Base-by-base conservation (phyloP, 2,113 vertebrate species). In the Zosterops japonicus region DNA sequence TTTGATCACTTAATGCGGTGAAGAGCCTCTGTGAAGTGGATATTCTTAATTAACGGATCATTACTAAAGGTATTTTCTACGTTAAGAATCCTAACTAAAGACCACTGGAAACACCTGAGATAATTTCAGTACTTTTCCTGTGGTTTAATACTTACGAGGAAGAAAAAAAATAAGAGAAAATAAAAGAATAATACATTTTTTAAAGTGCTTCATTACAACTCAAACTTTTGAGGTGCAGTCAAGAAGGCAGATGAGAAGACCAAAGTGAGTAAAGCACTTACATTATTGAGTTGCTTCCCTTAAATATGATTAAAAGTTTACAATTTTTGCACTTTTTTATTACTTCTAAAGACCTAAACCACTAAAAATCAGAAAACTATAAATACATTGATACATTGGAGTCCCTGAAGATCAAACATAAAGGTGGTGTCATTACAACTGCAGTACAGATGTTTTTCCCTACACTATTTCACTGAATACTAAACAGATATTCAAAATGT, bases 391-490 rank as follows among this genome's bases (percentile, higher is more conserved):
- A 80, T 89, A 85, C 61, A 78, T 14, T 83, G 64, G 53, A 81
- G 90, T 94, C 63, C 46, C 65, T 75, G 41, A 56, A 93, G 31
- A 94, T 79, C 53, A 83, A 78, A 92, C 14, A 5, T 7, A 57
- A 96, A 97, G 88, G 88, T 94, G 80, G 80, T 92, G 65, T 89
- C 59, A 90, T 25, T 96, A 94, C 87, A 97, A 96, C 90, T 97
- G 94, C 47, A 88, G 65, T 95, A 87, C 94, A 97, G 96, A 96
- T 95, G 89, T 22, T 91, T 89, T 86, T 90, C 91, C 87, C 95
- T 90, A 89, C 49, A 76, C 49, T 88, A 46, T 88, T 94, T 92
- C 79, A 82, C 53, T 94, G 72, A 86, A 80, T 77, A 67, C 29
- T 94, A 80, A 91, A 87, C 29, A 81, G 88, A 88, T 76, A 81